phyloP scores from a whole-genome alignment of 2,888 invertebrate species.

The Eristalis arbustorum region DNA sequence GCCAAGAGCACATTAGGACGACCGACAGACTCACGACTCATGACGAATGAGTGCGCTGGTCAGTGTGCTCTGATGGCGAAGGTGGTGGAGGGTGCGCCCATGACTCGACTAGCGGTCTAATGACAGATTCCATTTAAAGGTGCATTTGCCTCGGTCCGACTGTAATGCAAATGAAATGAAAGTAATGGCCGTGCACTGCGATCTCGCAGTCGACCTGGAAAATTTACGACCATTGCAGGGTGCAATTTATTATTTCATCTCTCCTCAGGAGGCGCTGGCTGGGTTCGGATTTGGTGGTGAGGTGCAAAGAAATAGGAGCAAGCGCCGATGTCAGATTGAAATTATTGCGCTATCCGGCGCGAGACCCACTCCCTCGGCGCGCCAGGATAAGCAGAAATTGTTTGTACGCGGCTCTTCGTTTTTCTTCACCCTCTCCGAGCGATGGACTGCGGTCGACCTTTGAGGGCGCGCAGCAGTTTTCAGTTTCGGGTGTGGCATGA shows the following conservation, averaged over 20 bases:
- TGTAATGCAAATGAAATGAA: slow-evolving; percentile 61
- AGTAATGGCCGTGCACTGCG: slow-evolving; percentile 41
- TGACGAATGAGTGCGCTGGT: slow-evolving; percentile 41
- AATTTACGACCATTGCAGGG: slow-evolving; percentile 58
- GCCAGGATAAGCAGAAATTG: slow-evolving; percentile 52
- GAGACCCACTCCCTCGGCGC: slow-evolving; percentile 20
- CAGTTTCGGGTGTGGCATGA: slow-evolving; percentile 37
- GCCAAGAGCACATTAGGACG: not conserved
- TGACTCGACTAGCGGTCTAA: slow-evolving; percentile 19
- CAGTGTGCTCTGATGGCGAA: slow-evolving; percentile 11
- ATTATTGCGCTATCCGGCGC: not conserved
- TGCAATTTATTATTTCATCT: slow-evolving; percentile 58
- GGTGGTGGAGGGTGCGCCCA: not conserved
- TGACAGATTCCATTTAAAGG: slow-evolving; percentile 60
- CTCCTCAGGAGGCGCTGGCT: not conserved
- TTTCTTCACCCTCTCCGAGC: not conserved
- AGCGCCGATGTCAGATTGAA: slow-evolving; percentile 10
- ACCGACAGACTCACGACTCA: not conserved
- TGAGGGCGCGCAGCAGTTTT: slow-evolving; percentile 48
- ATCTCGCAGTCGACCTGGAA: slow-evolving; percentile 35
- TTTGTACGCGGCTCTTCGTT: not conserved
- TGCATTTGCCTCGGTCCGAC: slow-evolving; percentile 29
- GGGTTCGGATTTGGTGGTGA: not conserved
- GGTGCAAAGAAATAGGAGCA: slow-evolving; percentile 30
- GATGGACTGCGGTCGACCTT: slow-evolving; percentile 63